Evolutionary conservation across 2,888 invertebrate genomes (phyloP), one percentile per base, ranked within the genome.

Genomic region (Ptychoptera contaminata): DNA sequence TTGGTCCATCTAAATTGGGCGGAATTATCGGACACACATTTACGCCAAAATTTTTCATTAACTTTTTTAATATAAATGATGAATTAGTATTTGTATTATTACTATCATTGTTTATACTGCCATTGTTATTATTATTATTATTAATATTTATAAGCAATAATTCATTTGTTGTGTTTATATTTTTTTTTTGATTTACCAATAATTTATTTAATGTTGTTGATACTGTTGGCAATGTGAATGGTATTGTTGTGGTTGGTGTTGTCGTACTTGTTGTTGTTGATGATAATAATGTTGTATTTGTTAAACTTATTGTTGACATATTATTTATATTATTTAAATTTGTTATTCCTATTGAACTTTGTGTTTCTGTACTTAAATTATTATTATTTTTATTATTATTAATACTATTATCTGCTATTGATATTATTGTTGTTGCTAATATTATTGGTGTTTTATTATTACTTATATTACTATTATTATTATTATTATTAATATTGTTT

Each of bases 1-100:
- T 63, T 43, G 80, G 79, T 46, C 86, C 84, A 51, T 71, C 80
- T 58, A 81, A 70, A 63, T 76, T 74, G 32, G 76, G 73, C 30
- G 79, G 77, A 40, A 73, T 67, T 47, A 67, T 67, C 12, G 77
- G 77, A 61, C 81, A 82, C 16, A 37, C 45, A 37, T 52, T 51
- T 12, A 51, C 38, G 29, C 52, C 52, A 16, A 52, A 37, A 16
- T 43, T 52, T 15, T 46, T 48, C 48, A 52, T 51, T 31, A 52
- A 37, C 10, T 42, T 45, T 23, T 48, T 37, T 37, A 48, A 38
- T 32, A 48, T 39, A 32, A 41, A 23, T 31, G 41, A 29, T 23
- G 35, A 31, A 47, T 44, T 41, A 41, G 40, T 37, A 35, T 40
- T 41, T 6, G 12, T 32, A 38, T 30, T 23, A 32, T 16, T 39